Evolutionary conservation across 2,113 vertebrate genomes (phyloP).

Genomic region (Lipotes vexillifer): DNA sequence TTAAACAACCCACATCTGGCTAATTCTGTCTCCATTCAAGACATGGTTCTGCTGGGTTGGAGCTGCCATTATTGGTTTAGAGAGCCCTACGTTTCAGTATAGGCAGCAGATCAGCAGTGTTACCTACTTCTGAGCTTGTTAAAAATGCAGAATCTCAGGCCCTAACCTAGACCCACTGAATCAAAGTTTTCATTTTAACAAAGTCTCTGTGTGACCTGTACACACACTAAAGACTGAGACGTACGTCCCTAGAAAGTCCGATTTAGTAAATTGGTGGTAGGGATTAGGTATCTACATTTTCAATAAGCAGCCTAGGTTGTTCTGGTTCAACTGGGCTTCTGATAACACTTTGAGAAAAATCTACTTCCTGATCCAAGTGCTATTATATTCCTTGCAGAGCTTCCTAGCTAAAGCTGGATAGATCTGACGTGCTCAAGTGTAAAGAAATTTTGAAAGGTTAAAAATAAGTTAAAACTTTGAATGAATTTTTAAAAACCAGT

Average conservation of each 20-base stretch:
- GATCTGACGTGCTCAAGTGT: background rate
- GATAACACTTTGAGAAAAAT: background rate
- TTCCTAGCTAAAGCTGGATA: background rate
- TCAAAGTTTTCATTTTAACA: background rate
- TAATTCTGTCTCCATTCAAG: background rate
- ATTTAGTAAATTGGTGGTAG: background rate
- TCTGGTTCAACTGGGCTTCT: background rate
- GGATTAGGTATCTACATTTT: background rate
- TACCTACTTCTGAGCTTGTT: background rate
- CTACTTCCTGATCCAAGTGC: background rate
- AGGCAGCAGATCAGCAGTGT: background rate
- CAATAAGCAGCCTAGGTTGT: background rate
- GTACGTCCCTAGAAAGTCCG: background rate
- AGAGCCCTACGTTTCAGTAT: background rate
- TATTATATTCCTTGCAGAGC: background rate
- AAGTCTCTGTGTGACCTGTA: background rate
- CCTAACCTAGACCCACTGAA: background rate
- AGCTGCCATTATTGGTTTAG: background rate
- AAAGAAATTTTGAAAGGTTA: background rate
- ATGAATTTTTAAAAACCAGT: background rate
- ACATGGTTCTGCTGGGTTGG: accelerated
- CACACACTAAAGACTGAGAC: background rate
- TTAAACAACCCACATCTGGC: background rate
- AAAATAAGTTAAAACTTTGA: background rate
- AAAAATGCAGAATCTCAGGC: background rate